A percentile compares a stretch with the other conserved stretches of the same genome.
Conservation (phyloP, 2,888 invertebrate genomes). For the Heliconius erato region DNA sequence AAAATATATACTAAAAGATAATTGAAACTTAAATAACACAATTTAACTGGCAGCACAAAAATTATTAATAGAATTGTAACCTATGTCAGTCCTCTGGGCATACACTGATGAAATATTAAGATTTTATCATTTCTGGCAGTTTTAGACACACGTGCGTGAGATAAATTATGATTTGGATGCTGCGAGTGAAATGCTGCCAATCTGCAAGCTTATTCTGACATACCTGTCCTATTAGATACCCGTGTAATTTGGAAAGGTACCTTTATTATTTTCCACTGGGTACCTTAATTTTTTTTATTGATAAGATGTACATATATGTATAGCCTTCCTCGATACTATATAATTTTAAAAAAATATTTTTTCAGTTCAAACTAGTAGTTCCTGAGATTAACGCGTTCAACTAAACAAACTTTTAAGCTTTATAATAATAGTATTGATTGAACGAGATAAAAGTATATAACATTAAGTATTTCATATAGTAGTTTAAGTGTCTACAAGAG, state of each 20-base stretch:
- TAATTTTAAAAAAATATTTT: not conserved
- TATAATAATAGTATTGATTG: not conserved
- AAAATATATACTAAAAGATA: too few relatives aligned
- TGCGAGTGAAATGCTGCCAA: slow-evolving; percentile 19
- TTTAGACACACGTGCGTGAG: slow-evolving; percentile 17
- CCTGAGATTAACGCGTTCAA: not conserved
- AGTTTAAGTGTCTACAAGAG: not conserved
- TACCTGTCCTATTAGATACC: not conserved
- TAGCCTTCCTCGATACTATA: not conserved
- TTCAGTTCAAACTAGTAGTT: not conserved
- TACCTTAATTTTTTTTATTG: not conserved
- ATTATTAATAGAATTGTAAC: not conserved
- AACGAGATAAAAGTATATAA: not conserved
- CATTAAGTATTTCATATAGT: not conserved
- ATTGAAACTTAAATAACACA: not conserved
- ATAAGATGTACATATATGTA: too few relatives aligned
- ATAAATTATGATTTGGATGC: slow-evolving; percentile 31
- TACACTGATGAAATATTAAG: slow-evolving; percentile 26
- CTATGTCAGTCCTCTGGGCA: slow-evolving; percentile 6
- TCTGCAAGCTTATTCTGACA: slow-evolving; percentile 2
- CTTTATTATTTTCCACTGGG: too few relatives aligned
- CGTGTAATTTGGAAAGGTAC: not conserved
- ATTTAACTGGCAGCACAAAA: not conserved
- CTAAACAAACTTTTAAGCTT: not conserved
- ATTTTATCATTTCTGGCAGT: slow-evolving; percentile 35